Evolutionary conservation across 2,888 invertebrate species (phyloP).

Genomic region (Nephrocerus scutellatus): DNA sequence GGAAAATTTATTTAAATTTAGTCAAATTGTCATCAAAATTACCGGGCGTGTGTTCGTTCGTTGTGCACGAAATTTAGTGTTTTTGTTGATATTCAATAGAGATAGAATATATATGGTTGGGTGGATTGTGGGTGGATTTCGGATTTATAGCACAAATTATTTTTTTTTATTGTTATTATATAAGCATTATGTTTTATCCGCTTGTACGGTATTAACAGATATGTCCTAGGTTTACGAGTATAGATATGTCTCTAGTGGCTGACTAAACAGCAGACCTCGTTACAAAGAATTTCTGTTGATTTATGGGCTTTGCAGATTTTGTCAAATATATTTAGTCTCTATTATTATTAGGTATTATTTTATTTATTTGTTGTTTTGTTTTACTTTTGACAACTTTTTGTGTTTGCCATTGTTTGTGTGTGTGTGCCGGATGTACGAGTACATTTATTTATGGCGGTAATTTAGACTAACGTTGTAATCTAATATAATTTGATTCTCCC

Average conservation of each 20-base stretch:
- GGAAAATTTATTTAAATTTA: constrained; percentile 42
- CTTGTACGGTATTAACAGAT: constrained; percentile 4
- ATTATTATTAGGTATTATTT: constrained; percentile 14
- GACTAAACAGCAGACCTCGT: constrained; percentile 22
- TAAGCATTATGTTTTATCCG: constrained; percentile 1
- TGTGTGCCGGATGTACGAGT: constrained; percentile 9
- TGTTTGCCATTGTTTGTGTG: neutral
- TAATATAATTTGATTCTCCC: constrained; percentile 22
- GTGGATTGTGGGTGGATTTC: neutral
- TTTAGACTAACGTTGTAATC: constrained; percentile 21
- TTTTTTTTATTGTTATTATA: constrained; percentile 1
- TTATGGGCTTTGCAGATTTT: constrained; percentile 23
- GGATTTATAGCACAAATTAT: neutral
- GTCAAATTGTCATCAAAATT: constrained; percentile 39
- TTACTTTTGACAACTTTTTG: neutral
- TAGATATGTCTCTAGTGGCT: too few relatives aligned
- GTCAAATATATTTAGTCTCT: constrained; percentile 7
- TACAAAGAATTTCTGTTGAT: constrained; percentile 20
- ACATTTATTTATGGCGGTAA: constrained; percentile 19
- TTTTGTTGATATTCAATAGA: constrained; percentile 22
- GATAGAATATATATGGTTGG: too few relatives aligned
- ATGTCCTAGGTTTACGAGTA: too few relatives aligned
- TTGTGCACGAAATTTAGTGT: constrained; percentile 21
- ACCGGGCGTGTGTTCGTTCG: constrained; percentile 21
- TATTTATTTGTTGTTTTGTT: constrained; percentile 4